A percentile compares a stretch with the other conserved stretches of the same genome.
Evolutionary conservation across 2,113 vertebrate species (phyloP).

Genomic region (Bettongia penicillata): DNA sequence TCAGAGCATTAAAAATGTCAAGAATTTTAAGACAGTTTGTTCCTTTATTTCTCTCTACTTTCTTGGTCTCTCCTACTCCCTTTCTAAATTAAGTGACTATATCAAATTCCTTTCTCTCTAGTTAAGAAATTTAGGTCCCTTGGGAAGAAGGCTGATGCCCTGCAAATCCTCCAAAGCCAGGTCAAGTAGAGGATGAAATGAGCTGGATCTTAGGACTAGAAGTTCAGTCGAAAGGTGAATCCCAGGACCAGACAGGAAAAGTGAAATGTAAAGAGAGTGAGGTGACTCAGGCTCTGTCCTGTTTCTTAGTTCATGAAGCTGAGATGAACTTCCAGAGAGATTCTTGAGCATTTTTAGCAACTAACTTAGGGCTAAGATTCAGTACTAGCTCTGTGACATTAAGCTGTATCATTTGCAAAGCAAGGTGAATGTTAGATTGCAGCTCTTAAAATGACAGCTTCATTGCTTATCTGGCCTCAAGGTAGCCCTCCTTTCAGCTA

Average conservation of each 20-base stretch:
- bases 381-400: too few relatives aligned
- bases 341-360: not conserved
- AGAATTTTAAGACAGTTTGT: not conserved
- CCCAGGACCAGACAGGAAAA: not conserved
- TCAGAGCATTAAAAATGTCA: not conserved
- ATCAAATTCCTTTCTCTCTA: not conserved
- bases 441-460: not conserved
- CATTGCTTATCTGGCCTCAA: not conserved
- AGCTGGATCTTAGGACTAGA: not conserved
- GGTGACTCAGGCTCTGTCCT: not conserved
- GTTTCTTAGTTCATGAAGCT: not conserved
- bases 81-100: not conserved
- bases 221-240: not conserved
- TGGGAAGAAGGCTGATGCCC: not conserved
- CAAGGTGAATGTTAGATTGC: not conserved
- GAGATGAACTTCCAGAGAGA: not conserved
- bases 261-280: not conserved
- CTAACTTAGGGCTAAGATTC: not conserved
- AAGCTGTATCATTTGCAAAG: not conserved
- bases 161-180: not conserved
- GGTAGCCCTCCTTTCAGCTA: not conserved
- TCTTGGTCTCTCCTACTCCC: not conserved
- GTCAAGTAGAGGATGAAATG: not conserved
- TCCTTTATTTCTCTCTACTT: not conserved
- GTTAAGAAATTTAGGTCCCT: not conserved